Evolutionary conservation across 2,113 vertebrate species (phyloP), one percentile per base, ranked within the genome.

Genomic region (Ophiodon elongatus): DNA sequence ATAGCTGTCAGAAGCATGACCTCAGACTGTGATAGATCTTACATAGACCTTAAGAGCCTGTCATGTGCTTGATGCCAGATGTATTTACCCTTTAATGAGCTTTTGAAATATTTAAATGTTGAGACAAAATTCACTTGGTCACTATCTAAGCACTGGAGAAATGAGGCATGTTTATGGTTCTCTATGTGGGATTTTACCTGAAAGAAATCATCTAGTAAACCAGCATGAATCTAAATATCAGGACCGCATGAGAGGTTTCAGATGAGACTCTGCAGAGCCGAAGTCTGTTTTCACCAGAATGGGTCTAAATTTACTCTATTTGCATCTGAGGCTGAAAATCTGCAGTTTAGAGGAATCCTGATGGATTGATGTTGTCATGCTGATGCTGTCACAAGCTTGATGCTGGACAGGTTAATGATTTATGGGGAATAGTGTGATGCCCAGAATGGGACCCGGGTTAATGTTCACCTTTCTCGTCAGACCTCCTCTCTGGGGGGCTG

Each of bases 401-500:
- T 83, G 78, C 78, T 89, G 89, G 80, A 92, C 15, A 8, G 75
- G 85, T 88, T 90, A 88, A 88, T 96, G 95, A 96, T 96, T 96
- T 95, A 95, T 94, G 92, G 76, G 79, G 89, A 90, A 83, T 91
- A 71, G 88, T 87, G 86, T 87, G 87, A 93, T 92, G 85, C 89
- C 81, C 85, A 75, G 91, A 92, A 93, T 92, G 91, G 87, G 81
- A 91, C 78, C 54, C 13, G 79, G 88, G 95, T 96, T 96, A 96
- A 96, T 96, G 91, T 96, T 96, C 94, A 94, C 90, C 92, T 89
- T 82, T 85, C 69, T 89, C 29, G 14, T 69, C 27, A 45, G 87
- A 86, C 79, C 88, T 77, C 84, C 77, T 91, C 90, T 88, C 78
- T 62, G 81, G 86, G 59, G 85, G 88, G 87, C 87, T 85, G 72